Base-by-base conservation (phyloP, 1,140 invertebrate genomes). In the Lepidurus arcticus region DNA sequence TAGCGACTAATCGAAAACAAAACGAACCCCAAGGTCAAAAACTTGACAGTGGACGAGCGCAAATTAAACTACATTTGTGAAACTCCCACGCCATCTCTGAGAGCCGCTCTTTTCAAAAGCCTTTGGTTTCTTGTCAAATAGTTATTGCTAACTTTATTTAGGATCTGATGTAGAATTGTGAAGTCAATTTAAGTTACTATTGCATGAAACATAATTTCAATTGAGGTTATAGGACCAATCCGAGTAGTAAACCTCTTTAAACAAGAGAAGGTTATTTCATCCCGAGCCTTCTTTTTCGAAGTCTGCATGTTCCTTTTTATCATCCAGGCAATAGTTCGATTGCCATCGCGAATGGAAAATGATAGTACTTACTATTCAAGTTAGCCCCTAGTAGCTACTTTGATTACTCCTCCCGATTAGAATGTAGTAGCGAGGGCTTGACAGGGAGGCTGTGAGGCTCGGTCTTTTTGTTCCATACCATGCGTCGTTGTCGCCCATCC, bases 311-410 rank as follows among this genome's bases (percentile, higher is more conserved):
- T 13, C 53, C 53, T 21, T 65, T 65, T 21, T 65, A 65, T 65
- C 53, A 65, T 65, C 16, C 16, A 65, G 21, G 53, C 53, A 65
- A 34, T 65, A 21, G 53, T 21, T 21, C 21, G 53, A 65, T 65
- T n/a, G 53, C 53, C 53, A 65, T 65, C 53, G 13, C 16, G 53
- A 65, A 1, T 65, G 53, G 53, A 65, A 65, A 65, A 65, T 65
- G 53, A 65, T 65, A 65, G 53, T 65, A 65, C 53, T 65, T 65
- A 65, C 53, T 65, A 65, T 21, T 13, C 16, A 65, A 65, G 53
- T 65, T 65, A 65, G 9, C 53, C 53, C 53, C 53, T n/a, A 21
- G n/a, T 65, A 65, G 53, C 53, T 65, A 65, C 53, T 65, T 65
- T 65, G 53, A 65, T 65, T 65, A 65, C 53, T 65, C n/a, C 21